Conservation (phyloP, 1,140 invertebrate species). For the Drosophila ironensis region DNA sequence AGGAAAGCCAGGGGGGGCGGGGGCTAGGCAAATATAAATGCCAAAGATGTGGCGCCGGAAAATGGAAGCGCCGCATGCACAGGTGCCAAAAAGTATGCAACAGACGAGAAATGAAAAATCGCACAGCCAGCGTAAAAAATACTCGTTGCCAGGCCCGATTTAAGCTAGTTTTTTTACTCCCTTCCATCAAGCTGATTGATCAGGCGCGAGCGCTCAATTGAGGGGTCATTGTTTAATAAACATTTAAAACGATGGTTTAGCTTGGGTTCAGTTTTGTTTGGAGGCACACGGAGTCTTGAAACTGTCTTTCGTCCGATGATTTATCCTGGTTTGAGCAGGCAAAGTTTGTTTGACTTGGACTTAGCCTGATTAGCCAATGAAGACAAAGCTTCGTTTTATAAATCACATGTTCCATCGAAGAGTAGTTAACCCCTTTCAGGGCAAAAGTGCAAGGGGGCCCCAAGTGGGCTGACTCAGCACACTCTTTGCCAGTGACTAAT, state of each 20-base stretch:
- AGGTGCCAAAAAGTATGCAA: slow-evolving; percentile 73
- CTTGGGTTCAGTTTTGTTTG: too few relatives aligned
- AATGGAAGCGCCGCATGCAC: slow-evolving; percentile 26
- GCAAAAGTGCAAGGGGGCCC: slow-evolving; percentile 4
- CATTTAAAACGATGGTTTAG: too few relatives aligned
- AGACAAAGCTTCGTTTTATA: too few relatives aligned
- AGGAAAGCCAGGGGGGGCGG: slow-evolving; percentile 6
- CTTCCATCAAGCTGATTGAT: slow-evolving; percentile 8
- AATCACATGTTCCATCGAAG: too few relatives aligned
- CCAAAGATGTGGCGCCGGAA: slow-evolving; percentile 14
- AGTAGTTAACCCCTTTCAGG: neutral
- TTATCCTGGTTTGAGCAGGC: too few relatives aligned
- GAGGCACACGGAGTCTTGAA: too few relatives aligned
- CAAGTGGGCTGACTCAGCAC: slow-evolving; percentile 18
- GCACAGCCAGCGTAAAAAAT: slow-evolving; percentile 69
- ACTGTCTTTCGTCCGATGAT: too few relatives aligned
- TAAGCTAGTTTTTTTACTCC: slow-evolving; percentile 8
- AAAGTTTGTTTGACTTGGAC: too few relatives aligned
- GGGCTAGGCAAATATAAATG: slow-evolving; percentile 50
- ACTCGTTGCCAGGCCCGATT: slow-evolving; percentile 39
- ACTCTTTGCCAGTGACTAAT: slow-evolving; percentile 46
- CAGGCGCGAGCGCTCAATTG: neutral
- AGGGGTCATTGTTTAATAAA: too few relatives aligned
- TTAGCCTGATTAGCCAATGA: too few relatives aligned
- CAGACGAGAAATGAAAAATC: slow-evolving; percentile 67